Conservation (phyloP, 2,888 invertebrate species). For the Callinectes sapidus region DNA sequence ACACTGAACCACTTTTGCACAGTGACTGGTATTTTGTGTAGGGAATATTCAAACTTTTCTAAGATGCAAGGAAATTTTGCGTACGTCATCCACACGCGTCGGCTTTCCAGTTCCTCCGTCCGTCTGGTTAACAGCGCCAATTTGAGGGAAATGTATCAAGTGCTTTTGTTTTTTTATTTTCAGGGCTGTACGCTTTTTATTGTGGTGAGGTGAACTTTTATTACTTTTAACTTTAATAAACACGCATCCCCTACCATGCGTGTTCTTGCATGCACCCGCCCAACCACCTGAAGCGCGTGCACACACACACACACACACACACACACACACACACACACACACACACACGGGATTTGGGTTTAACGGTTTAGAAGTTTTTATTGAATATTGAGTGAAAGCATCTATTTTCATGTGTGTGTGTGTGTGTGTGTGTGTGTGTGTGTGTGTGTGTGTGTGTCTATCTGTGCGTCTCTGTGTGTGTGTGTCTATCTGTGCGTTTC, state of each 20-base stretch:
- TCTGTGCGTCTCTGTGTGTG: neutral
- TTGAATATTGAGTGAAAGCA: neutral
- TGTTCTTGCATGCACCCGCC: neutral
- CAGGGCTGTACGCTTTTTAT: neutral
- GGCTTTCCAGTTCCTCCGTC: neutral
- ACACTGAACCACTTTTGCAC: neutral
- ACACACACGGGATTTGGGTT: slow-evolving; percentile 8
- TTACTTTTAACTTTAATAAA: neutral
- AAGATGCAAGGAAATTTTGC: neutral
- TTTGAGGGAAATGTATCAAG: neutral
- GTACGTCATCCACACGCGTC: neutral
- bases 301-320: slow-evolving; percentile 21
- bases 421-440: neutral
- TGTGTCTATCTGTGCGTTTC: no score
- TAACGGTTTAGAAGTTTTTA: neutral
- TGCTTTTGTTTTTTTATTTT: neutral
- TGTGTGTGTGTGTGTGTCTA: neutral
- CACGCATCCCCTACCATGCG: neutral
- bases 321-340: slow-evolving; percentile 36
- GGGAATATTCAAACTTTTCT: neutral
- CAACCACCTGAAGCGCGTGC: neutral
- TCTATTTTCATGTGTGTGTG: neutral
- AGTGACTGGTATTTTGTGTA: neutral
- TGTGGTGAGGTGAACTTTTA: neutral
- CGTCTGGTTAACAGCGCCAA: neutral